Base-by-base conservation (phyloP, 2,113 vertebrate species). In the Rafetus swinhoei region DNA sequence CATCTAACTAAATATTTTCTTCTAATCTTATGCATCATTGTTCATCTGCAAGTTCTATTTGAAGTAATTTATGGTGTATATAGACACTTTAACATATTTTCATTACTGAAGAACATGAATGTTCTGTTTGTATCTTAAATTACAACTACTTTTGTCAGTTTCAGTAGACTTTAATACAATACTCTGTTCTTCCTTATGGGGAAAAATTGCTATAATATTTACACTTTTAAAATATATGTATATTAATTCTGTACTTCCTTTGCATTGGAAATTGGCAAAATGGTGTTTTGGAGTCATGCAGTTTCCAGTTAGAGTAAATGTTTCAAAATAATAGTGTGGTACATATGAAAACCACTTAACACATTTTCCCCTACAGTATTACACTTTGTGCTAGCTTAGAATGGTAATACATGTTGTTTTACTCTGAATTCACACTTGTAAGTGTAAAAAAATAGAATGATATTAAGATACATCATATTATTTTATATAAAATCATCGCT, bases 251-350 rank as follows among this genome's bases (percentile, higher is more conserved):
- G 13, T 84, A 62, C 11, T 93, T 7, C 27, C n/a, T 85, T 72
- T 0, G n/a, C 39, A 7, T 45, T 50, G 35, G 74, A 77, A 45
- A 77, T 77, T 77, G 39, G 39, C 39, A 77, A 50, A 77, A 35
- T 77, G 50, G 50, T 45, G 74, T 50, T 6, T 74, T 52, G 1
- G 52, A 79, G 62, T 65, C 50, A 24, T 0, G 0, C 18, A 53
- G 65, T 88, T 53, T 52, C 4, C 32, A 65, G 7, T 89, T 35
- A 60, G 53, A 76, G 22, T 81, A 52, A 45, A 79, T 54, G 5
- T 92, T 84, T 79, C 91, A 90, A 95, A 93, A 25, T 14, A 83
- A 53, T 32, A 84, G n/a, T 5, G 2, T 82, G 56, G 83, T 72
- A 35, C 45, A 52, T 60, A 32, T 81, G 81, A 86, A 90, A 93